These are phyloP conservation scores for Phylloscopus trochilus DNA, from an alignment of 2,113 vertebrate genomes.

Conservation along the genomic window DNA sequence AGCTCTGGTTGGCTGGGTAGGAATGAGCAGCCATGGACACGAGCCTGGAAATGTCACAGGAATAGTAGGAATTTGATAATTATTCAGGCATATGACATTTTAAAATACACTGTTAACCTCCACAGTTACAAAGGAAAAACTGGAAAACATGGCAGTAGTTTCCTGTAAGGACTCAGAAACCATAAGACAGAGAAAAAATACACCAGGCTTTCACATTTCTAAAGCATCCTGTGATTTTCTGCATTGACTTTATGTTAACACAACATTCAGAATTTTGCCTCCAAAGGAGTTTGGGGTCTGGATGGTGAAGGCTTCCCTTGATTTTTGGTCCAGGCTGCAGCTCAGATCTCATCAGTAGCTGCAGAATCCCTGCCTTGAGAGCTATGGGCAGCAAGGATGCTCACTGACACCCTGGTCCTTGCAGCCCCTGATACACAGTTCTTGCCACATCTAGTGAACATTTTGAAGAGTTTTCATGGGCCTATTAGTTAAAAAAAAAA, in stretches of 20 bases:
- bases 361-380: background rate
- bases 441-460: background rate
- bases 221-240: background rate
- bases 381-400: accelerated
- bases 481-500: background rate
- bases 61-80: background rate
- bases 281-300: background rate
- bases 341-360: background rate
- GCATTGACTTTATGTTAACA: background rate
- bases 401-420: background rate
- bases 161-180: background rate
- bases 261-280: background rate
- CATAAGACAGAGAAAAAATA: background rate
- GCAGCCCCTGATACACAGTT: background rate
- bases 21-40: background rate
- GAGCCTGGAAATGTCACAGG: background rate
- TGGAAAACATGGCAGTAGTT: background rate
- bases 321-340: background rate
- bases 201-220: background rate
- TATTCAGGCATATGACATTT: background rate
- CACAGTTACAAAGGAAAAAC: background rate
- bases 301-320: background rate
- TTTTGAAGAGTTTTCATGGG: background rate
- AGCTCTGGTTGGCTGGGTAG: background rate
- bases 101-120: background rate